These are phyloP conservation scores for Amyelois transitella DNA, from an alignment of 1,140 invertebrate species.

Conservation along the genomic window DNA sequence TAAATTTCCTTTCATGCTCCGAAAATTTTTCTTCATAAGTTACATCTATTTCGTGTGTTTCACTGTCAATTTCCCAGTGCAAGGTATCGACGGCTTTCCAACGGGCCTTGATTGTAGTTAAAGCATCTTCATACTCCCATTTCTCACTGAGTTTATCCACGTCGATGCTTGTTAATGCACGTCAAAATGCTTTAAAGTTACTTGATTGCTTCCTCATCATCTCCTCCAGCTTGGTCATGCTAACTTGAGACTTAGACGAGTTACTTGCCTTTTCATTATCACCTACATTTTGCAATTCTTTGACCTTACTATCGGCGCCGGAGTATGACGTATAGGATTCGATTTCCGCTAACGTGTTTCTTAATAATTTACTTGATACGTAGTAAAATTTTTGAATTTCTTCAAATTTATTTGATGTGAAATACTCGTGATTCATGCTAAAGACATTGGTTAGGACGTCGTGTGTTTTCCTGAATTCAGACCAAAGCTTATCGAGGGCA, in stretches of 20 bases:
- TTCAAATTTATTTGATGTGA: neutral
- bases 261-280: too few relatives aligned
- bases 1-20: neutral
- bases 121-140: conserved; percentile 9
- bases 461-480: too few relatives aligned
- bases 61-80: conserved; percentile 4
- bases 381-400: neutral
- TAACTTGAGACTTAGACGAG: neutral
- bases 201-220: conserved; percentile 3
- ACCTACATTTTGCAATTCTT: neutral
- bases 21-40: neutral
- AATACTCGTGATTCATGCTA: neutral
- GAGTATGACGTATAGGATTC: neutral
- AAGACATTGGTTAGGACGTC: neutral
- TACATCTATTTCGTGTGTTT: neutral
- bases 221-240: conserved; percentile 3
- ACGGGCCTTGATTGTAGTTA: neutral
- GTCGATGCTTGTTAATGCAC: neutral
- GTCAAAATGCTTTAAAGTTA: conserved; percentile 5
- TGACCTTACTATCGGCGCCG: too few relatives aligned
- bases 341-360: neutral
- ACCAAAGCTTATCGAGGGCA: neutral
- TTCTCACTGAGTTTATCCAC: conserved; percentile 9
- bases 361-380: neutral
- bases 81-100: neutral